These are phyloP conservation scores for Andricus quercusramuli DNA, from an alignment of 2,888 invertebrate species.

Conservation along the genomic window DNA sequence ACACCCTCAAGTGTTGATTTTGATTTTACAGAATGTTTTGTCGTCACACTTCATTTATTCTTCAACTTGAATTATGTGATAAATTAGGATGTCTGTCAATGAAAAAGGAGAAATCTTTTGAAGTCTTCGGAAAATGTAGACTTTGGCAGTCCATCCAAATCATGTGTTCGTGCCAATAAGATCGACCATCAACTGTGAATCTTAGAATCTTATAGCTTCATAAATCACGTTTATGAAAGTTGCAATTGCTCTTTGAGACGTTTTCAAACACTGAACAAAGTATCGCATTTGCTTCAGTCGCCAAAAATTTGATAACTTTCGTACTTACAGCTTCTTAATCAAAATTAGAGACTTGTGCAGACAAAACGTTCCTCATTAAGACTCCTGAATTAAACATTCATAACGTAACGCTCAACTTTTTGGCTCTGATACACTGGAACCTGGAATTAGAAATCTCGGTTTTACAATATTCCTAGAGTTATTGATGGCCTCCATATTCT, in stretches of 20 bases:
- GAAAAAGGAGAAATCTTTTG: slow-evolving; percentile 1
- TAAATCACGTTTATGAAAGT: not conserved
- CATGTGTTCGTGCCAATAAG: slow-evolving; percentile 50
- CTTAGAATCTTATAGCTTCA: not conserved
- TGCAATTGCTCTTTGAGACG: not conserved
- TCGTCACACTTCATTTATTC: too few relatives aligned
- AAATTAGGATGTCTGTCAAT: too few relatives aligned
- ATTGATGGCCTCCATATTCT: too few relatives aligned
- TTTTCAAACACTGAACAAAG: not conserved
- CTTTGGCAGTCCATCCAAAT: slow-evolving; percentile 61
- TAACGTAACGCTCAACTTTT: too few relatives aligned
- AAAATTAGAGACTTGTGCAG: not conserved
- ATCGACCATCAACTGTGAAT: not conserved
- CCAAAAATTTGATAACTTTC: not conserved
- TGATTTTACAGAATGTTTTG: too few relatives aligned
- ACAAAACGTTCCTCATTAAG: slow-evolving; percentile 47
- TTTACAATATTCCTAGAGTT: too few relatives aligned
- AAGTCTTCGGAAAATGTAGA: slow-evolving; percentile 40
- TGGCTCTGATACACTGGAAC: too few relatives aligned
- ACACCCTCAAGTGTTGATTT: too few relatives aligned
- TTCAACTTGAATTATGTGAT: too few relatives aligned
- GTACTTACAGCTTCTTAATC: slow-evolving; percentile 52
- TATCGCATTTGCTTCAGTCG: not conserved
- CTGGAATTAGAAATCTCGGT: too few relatives aligned
- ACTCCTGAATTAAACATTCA: too few relatives aligned